A percentile compares a stretch with the other conserved stretches of the same genome.
These are phyloP conservation scores for Phoxinus dragarum DNA, from an alignment of 2,797 vertebrate genomes.

Conservation along the genomic window DNA sequence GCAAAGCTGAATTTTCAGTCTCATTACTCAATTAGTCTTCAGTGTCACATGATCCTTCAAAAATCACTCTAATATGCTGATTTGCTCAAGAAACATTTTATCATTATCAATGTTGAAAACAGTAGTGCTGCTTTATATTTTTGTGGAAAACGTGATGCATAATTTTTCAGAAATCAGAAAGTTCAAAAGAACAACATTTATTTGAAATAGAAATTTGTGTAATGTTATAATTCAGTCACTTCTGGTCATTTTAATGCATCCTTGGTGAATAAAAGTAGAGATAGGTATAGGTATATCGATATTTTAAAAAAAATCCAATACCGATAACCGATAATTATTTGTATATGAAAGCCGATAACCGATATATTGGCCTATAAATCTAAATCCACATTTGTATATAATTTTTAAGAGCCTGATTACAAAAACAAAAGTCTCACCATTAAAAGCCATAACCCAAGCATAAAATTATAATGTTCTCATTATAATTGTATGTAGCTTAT, in stretches of 20 bases:
- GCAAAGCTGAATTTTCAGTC: neutral
- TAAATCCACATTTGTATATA: no score
- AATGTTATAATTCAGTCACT: neutral
- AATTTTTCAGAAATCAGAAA: neutral
- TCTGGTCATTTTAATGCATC: neutral
- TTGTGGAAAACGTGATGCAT: neutral
- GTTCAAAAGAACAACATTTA: neutral
- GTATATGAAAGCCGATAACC: no score
- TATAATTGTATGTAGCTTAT: no score
- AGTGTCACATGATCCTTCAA: neutral
- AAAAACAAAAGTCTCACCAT: no score
- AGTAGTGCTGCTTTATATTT: neutral
- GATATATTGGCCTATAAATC: no score
- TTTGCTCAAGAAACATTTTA: neutral
- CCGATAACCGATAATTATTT: no score
- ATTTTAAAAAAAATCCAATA: no score
- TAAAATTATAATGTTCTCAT: no score
- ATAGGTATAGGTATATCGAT: no score
- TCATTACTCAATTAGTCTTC: neutral
- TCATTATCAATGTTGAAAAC: neutral
- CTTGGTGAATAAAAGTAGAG: neutral
- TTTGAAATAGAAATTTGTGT: neutral
- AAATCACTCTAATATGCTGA: neutral
- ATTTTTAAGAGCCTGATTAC: no score
- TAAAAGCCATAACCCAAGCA: no score